Base-by-base conservation (phyloP, 1,140 invertebrate species). In the Drosophila virilis region DNA sequence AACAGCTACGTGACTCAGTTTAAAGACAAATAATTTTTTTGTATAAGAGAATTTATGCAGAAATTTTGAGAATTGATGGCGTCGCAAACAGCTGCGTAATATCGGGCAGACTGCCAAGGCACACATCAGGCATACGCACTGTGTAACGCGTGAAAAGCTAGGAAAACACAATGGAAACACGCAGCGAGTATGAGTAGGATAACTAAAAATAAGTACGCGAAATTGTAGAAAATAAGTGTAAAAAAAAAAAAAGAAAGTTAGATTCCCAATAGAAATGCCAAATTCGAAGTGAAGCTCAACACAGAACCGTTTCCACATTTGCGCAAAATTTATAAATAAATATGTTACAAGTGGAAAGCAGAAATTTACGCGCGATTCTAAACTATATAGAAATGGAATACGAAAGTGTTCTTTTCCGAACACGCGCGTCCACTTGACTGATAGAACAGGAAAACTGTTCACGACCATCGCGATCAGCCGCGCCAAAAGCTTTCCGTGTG, bases 41-140 rank as follows among this genome's bases (percentile, higher is more conserved):
- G 35, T 64, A 35, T 64, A 80, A 58, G 59, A 37, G 48, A 71
- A 81, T 28, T 66, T 42, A 42, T 60, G 46, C 46, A 28, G 38
- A 40, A 60, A 40, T 50, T 42, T 55, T 13, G 13, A 62, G 4
- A 72, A 75, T 85, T 71, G 80, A 72, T 80, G 60, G 64, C 59
- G 60, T 69, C 69, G 73, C 72, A 82, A 69, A 84, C 84, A 90
- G 85, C 84, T 89, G 84, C 85, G 85, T 89, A 84, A 89, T 90
- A 74, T 84, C 74, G 85, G 84, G 84, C 84, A 89, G 59, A 46
- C 50, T 78, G 84, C 85, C 84, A 75, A 78, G 51, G 66, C 82
- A 79, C 78, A 88, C 80, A 89, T 89, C 80, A 90, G 77, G 80
- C 85, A 84, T 89, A 90, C 80, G 84, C 80, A 90, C 74, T 74